phyloP scores from a whole-genome alignment of 2,797 vertebrate genomes.

The Telmatherina bonti region DNA sequence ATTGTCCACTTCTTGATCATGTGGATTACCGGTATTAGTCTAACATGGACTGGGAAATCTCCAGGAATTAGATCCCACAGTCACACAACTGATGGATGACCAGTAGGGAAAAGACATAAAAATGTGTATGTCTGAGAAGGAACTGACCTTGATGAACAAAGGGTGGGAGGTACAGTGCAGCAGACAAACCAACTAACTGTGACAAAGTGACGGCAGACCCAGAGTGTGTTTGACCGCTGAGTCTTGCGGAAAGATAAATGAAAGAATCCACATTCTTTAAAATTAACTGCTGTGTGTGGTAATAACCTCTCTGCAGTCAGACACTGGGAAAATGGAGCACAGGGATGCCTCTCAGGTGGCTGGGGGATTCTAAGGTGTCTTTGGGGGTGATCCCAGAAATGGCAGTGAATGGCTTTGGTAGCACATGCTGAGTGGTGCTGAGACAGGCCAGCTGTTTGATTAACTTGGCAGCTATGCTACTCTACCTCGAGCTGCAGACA shows the following conservation, averaged over 20 bases:
- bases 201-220: conserved; percentile 23
- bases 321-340: conserved; percentile 40
- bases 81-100: conserved; percentile 37
- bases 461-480: conserved; percentile 53
- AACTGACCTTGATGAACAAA: conserved; percentile 42
- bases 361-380: conserved; percentile 57
- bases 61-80: conserved; percentile 40
- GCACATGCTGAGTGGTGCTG: conserved; percentile 61
- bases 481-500: conserved; percentile 57
- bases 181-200: conserved; percentile 40
- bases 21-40: conserved; percentile 57
- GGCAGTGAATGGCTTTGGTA: conserved; percentile 58
- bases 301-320: conserved; percentile 70
- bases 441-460: conserved; percentile 70
- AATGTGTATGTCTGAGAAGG: conserved; percentile 47
- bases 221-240: conserved; percentile 56
- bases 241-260: conserved; percentile 66
- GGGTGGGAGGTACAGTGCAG: conserved; percentile 12
- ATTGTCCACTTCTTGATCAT: conserved; percentile 47
- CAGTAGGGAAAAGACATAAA: conserved; percentile 28
- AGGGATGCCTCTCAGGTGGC: conserved; percentile 53
- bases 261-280: conserved; percentile 71
- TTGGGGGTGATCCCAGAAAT: conserved; percentile 62
- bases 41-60: conserved; percentile 36
- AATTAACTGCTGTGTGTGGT: conserved; percentile 75